These are phyloP conservation scores for Carcinoscorpius rotundicauda DNA, from an alignment of 1,140 invertebrate species.

Conservation along the genomic window DNA sequence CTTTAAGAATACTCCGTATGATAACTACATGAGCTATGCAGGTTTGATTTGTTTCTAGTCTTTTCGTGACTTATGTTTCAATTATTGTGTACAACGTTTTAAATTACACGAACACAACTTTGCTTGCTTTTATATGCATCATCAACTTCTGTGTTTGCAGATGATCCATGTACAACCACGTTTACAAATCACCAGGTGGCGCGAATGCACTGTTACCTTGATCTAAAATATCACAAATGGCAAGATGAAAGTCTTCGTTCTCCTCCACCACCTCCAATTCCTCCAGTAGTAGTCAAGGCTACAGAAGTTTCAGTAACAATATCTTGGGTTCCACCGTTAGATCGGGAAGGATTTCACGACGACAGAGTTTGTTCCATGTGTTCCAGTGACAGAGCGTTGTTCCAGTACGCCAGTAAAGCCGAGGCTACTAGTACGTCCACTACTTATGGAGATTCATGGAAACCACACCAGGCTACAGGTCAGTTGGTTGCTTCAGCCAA, in stretches of 20 bases:
- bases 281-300: not conserved
- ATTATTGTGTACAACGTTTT: not conserved
- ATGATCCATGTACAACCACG: not conserved
- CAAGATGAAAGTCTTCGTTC: not conserved
- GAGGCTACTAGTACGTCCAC: not conserved
- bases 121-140: too few relatives aligned
- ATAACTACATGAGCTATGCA: slow-evolving; percentile 2
- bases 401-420: not conserved
- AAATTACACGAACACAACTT: too few relatives aligned
- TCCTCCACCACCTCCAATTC: not conserved
- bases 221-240: slow-evolving; percentile 2
- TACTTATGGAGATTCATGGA: not conserved
- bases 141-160: too few relatives aligned
- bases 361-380: not conserved
- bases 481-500: too few relatives aligned
- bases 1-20: not conserved
- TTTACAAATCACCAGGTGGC: not conserved
- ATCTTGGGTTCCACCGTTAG: slow-evolving; percentile 1
- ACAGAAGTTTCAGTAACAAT: not conserved
- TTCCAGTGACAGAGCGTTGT: not conserved
- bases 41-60: not conserved
- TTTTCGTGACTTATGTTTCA: not conserved
- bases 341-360: not conserved
- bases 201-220: slow-evolving; percentile 4
- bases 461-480: not conserved